Evolutionary conservation across 2,888 invertebrate species (phyloP), one percentile per base, ranked within the genome.

Genomic region (Zootermopsis nevadensis): DNA sequence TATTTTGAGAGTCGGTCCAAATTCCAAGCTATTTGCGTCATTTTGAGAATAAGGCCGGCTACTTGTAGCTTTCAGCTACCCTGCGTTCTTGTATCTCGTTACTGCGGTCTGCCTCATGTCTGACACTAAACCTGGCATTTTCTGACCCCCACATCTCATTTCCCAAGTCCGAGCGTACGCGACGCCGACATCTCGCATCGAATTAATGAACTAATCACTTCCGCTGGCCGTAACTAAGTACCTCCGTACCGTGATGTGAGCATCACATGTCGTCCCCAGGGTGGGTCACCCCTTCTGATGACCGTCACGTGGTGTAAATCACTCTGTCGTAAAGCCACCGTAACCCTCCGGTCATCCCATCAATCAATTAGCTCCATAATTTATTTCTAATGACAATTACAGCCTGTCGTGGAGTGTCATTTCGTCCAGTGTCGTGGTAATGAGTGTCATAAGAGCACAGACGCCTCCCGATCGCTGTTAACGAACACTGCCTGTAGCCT

Each of bases 351-450:
- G 60, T 60, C 76, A 42, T 48, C 60, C 79, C 31, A 79, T 79
- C 79, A 79, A 79, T 79, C 79, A 79, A 66, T 79, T 79, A 79
- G 35, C 35, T 79, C 35, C 79, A 79, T 79, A 79, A 79, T 79
- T 79, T 79, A 79, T 79, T 79, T 77, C 53, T 77, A 55, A 77
- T 77, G 48, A 31, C 77, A 69, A 33, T 33, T 66, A 48, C 15
- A 48, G 48, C 48, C n/a, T n/a, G 27, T 27, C 27, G 27, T n/a
- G 27, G 8, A 60, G n/a, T 24, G n/a, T 60, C 8, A 60, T 60
- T 27, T 60, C n/a, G 60, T n/a, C n/a, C 60, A n/a, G 27, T 60
- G 12, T 60, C 60, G 60, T n/a, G n/a, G n/a, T 60, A 27, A 27
- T n/a, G 60, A 27, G 60, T 27, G 27, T n/a, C 27, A 12, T 60